Evolutionary conservation across 2,797 vertebrate genomes (phyloP), one percentile per base, ranked within the genome.

Genomic region (Coilia nasus): DNA sequence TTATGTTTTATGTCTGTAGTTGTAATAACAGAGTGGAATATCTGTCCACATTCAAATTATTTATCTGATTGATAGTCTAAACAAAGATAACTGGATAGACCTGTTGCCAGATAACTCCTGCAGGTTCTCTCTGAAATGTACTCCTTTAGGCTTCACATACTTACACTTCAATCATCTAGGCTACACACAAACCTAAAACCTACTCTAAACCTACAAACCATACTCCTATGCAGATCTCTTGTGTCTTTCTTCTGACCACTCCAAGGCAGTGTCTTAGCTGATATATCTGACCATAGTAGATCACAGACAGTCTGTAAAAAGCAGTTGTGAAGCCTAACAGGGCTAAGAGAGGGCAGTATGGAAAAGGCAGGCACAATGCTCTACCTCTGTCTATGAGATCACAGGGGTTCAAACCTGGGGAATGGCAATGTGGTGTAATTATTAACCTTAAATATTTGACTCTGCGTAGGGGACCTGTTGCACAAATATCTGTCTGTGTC

Each of bases 401-500:
- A 17, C 71, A 9, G 71, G 44, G 71, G 71, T 78, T 12, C 35
- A 44, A 31, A 78, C 31, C 71, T 78, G 31, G 2, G 71, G 31
- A 78, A 44, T 31, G 19, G 31, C 71, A 17, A 78, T n/a, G 71
- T 19, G 10, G 71, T 78, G 71, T 78, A 78, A 78, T 78, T n/a
- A 78, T 78, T 78, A 78, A 78, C 71, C 35, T 41, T 19, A 78
- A 78, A 78, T 78, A 78, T 78, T 78, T 78, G 71, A 44, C 71
- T 78, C 31, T 78, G 35, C 41, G 35, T 35, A 21, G 35, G 71
- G 71, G 71, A 75, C 50, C 19, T 78, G 71, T 78, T 78, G 35
- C 71, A 78, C 71, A 78, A 78, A 78, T 82, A 14, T 82, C 82
- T 85, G 80, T 84, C 85, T 78, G 19, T 81, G 31, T 84, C 46